These are phyloP conservation scores for Pachyuromys duprasi DNA, from an alignment of 2,797 vertebrate genomes.

Conservation along the genomic window DNA sequence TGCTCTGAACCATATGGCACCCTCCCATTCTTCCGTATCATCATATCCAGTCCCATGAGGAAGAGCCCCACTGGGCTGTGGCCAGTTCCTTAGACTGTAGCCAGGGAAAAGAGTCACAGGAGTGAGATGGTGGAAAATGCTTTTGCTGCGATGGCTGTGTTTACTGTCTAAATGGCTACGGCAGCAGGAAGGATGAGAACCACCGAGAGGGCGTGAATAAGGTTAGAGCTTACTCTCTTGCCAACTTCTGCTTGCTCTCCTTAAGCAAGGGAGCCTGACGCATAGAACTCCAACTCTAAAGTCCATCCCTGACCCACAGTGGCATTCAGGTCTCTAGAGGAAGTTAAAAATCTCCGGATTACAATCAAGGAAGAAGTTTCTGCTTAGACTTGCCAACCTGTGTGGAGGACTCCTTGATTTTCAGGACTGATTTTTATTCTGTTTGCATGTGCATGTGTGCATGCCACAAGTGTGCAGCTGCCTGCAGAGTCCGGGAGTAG, in stretches of 20 bases:
- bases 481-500: neutral
- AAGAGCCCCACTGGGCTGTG: neutral
- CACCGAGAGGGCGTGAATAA: too few relatives aligned
- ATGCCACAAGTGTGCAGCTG: neutral
- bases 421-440: neutral
- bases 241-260: neutral
- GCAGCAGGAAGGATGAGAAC: neutral
- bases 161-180: neutral
- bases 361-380: neutral
- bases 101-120: neutral
- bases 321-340: neutral
- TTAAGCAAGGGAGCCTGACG: neutral
- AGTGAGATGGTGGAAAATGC: neutral
- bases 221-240: neutral
- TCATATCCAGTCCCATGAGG: neutral
- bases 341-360: neutral
- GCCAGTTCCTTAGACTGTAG: neutral
- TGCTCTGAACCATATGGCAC: neutral
- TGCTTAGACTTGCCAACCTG: neutral
- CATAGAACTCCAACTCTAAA: neutral
- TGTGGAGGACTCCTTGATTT: neutral
- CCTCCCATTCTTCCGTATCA: neutral
- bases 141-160: neutral
- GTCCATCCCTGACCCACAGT: neutral
- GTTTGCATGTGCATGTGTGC: neutral